Conservation (phyloP, 2,113 vertebrate species). For the Rhinolophus sinicus region DNA sequence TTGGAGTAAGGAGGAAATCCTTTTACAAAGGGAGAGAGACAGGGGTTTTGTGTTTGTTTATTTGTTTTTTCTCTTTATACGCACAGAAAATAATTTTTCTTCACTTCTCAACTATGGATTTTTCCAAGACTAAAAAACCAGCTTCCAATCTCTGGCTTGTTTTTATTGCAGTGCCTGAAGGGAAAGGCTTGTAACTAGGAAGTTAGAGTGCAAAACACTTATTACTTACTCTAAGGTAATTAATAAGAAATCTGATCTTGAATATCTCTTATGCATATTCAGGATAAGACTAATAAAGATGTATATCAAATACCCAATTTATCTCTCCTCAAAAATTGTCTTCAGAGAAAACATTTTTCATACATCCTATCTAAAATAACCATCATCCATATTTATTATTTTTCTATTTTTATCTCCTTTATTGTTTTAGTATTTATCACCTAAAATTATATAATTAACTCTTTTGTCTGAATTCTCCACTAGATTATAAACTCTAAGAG, state of each 20-base stretch:
- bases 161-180: not conserved
- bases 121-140: not conserved
- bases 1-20: not conserved
- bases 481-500: not conserved
- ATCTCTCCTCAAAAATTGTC: not conserved
- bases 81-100: not conserved
- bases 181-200: not conserved
- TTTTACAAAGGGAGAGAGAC: not conserved
- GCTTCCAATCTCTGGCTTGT: not conserved
- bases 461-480: not conserved
- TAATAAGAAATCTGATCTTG: not conserved
- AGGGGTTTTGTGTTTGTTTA: too few relatives aligned
- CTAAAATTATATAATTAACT: not conserved
- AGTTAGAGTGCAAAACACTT: not conserved
- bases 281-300: not conserved
- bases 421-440: not conserved
- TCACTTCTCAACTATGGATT: not conserved
- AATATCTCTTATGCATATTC: not conserved
- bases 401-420: not conserved
- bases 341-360: not conserved
- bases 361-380: not conserved
- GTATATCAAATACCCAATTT: not conserved
- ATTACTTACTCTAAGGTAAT: not conserved
- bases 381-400: not conserved
- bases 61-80: not conserved